Conservation (phyloP, 2,888 invertebrate genomes). For the Yponomeuta malinellus region DNA sequence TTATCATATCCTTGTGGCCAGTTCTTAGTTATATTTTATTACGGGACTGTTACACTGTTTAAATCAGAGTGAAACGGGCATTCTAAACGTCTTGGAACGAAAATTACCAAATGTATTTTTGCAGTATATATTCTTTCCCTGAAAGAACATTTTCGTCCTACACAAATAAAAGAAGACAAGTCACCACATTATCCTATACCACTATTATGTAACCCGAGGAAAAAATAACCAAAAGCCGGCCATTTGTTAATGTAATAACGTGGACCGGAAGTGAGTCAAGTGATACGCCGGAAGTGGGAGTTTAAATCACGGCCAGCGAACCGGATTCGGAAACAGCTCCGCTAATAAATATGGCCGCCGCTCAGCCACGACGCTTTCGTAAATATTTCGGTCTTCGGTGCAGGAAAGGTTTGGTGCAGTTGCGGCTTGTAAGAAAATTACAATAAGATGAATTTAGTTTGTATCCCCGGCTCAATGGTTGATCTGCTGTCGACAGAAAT, state of each 20-base stretch:
- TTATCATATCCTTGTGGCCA: no score
- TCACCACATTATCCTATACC: background rate
- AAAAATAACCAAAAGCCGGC: background rate
- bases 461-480: no score
- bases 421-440: background rate
- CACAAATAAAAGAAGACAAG: background rate
- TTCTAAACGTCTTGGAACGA: no score
- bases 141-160: background rate
- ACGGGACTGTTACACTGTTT: no score
- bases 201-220: background rate
- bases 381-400: constrained; percentile 13
- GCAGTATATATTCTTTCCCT: no score
- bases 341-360: constrained; percentile 58
- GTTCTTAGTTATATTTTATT: no score
- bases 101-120: no score
- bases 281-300: constrained; percentile 47
- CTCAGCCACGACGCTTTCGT: constrained; percentile 20
- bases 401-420: background rate
- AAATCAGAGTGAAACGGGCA: no score
- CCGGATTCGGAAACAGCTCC: constrained; percentile 30
- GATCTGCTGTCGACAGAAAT: no score
- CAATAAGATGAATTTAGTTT: background rate
- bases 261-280: constrained; percentile 39
- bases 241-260: constrained; percentile 35
- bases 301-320: constrained; percentile 57